Evolutionary conservation across 2,797 vertebrate genomes (phyloP).

Genomic region (Sebastes itinus): DNA sequence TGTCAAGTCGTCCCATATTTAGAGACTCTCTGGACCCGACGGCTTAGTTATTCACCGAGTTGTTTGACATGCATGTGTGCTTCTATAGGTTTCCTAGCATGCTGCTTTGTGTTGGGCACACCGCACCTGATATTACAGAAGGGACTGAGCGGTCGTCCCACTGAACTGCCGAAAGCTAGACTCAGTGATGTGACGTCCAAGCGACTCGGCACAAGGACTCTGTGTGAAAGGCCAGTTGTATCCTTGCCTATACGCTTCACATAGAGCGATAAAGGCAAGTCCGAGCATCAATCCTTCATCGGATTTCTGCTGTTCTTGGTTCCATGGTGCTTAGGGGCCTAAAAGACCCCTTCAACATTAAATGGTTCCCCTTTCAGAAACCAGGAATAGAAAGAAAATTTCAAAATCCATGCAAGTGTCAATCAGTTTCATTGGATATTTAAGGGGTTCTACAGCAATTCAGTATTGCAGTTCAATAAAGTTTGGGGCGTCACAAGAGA

Average conservation of each 20-base stretch:
- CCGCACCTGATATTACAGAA: conserved; percentile 44
- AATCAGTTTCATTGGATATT: not conserved
- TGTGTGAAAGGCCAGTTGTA: not conserved
- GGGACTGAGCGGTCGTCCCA: conserved; percentile 30
- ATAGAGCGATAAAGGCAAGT: not conserved
- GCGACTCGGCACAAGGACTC: not conserved
- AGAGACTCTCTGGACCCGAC: conserved; percentile 53
- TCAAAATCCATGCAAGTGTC: not conserved
- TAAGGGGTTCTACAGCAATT: not conserved
- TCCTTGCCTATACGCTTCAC: not conserved
- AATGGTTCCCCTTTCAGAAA: not conserved
- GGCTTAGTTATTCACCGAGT: conserved; percentile 52
- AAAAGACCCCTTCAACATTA: not conserved
- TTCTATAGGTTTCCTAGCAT: conserved; percentile 79
- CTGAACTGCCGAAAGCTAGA: conserved; percentile 36
- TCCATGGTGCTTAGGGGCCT: not conserved
- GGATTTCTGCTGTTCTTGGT: not conserved
- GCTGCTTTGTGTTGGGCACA: conserved; percentile 71
- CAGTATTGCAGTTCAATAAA: not conserved
- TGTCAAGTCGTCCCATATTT: conserved; percentile 33
- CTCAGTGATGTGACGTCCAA: conserved; percentile 50
- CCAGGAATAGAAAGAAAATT: not conserved
- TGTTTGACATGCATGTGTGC: conserved; percentile 78
- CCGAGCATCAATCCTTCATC: not conserved
- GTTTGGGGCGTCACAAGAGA: not conserved